Base-by-base conservation (phyloP, 2,113 vertebrate genomes). In the Scortum barcoo region DNA sequence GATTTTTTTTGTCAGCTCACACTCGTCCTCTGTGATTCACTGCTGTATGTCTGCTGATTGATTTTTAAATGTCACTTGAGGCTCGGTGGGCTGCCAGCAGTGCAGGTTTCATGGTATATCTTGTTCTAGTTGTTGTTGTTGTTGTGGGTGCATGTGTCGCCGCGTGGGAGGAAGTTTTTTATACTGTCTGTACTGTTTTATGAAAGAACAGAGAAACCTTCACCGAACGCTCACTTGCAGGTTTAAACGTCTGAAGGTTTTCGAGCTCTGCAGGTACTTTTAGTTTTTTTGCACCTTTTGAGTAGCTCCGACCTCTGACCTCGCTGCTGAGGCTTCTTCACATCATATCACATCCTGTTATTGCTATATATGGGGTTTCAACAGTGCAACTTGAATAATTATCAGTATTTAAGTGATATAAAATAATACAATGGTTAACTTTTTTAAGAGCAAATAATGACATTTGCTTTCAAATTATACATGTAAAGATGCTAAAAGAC, bases 61-160 rank as follows among this genome's bases (percentile, higher is more conserved):
- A 80, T 72, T 85, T 69, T 70, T 26, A 67, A 81, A 86, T 67
- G 72, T 66, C 79, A 72, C 60, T 65, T 60, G 42, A 65, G 70
- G 1, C 50, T 72, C 76, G 30, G 81, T 54, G 71, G 44, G 60
- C 60, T 53, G 74, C 22, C 77, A 72, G 78, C 82, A 62, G 75
- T 20, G 26, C 85, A 50, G 65, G n/a, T 76, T 58, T 69, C 7
- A 75, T 85, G 68, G 22, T 53, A 56, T 71, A 28, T 76, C 40
- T 68, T 22, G 30, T 75, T 56, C 58, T 17, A 1, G 14, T 58
- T 69, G 40, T 50, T 80, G 75, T 50, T 80, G 75, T 78, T 48
- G 2, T 16, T 42, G 74, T 86, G 67, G 60, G 51, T 60, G 81
- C 50, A 8, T 48, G 71, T 76, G 73, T 65, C 20, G 26, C 51